Base-by-base conservation (phyloP, 1,140 invertebrate species). In the Triops longicaudatus region DNA sequence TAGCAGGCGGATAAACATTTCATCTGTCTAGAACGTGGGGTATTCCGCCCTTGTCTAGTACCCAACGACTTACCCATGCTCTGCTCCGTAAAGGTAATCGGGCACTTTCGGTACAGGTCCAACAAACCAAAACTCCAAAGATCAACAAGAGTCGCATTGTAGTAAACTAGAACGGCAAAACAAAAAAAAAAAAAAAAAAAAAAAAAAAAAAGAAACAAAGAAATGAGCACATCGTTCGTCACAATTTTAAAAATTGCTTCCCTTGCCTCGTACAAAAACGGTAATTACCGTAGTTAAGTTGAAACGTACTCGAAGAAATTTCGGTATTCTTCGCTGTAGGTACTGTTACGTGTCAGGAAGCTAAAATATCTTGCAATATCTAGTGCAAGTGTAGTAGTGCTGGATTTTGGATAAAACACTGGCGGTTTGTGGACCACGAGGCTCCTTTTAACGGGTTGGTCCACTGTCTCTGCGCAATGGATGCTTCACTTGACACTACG, bases 361-460 rank as follows among this genome's bases (percentile, higher is more conserved):
- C 31, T 37, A 37, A 37, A 7, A 37, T 63, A 63, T 63, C 50
- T 63, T 1, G 50, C 1, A 22, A 63, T 63, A 17, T 14, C 6
- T n/a, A 22, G 50, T 63, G 50, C 50, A n/a, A 63, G 50, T 22
- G 14, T 63, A 14, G 22, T 63, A 17, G 22, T 63, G 50, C 22
- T 63, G 50, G 50, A 63, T 63, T 63, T 63, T 9, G 22, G 50
- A 17, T 63, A 63, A 63, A 63, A 63, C 50, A 63, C 50, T 63
- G 50, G 0, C 50, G 22, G 17, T 17, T 63, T 63, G 9, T 22
- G 50, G n/a, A 17, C 50, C 50, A 63, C 9, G 22, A 63, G 17
- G 50, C 17, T 63, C 50, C 50, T 63, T 63, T 63, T 63, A 63
- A 63, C 10, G 50, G 50, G 50, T 63, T 63, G 50, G 50, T 63